Percentiles rank a stretch among this genome's conserved stretches.
Conservation (phyloP, 2,888 invertebrate species). For the Sinodicranocentrus sp. region DNA sequence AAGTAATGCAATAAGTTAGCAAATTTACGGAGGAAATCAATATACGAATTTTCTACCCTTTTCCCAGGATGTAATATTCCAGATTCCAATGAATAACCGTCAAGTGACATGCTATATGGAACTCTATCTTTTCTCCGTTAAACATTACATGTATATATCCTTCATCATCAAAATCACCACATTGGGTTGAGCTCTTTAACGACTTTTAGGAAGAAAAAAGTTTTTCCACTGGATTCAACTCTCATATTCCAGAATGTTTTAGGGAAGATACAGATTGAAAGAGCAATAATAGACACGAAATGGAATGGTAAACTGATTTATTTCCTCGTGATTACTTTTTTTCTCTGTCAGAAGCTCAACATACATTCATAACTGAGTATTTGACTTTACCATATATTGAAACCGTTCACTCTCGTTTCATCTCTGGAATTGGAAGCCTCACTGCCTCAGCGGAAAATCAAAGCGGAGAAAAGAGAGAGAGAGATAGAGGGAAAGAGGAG, state of each 20-base stretch:
- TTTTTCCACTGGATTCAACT: too few species aligned
- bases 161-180: too few species aligned
- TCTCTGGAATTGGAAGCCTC: too few species aligned
- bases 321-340: constrained; percentile 71
- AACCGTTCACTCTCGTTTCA: too few species aligned
- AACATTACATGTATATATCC: too few species aligned
- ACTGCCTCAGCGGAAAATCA: too few species aligned
- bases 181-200: too few species aligned
- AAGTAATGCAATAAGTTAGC: constrained; percentile 64
- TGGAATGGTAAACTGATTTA: constrained; percentile 75
- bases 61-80: too few species aligned
- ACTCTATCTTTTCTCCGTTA: too few species aligned
- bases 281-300: constrained; percentile 65
- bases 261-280: constrained; percentile 36
- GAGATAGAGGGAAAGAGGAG: neutral
- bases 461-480: constrained; percentile 20
- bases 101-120: neutral
- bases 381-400: too few species aligned
- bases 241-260: too few species aligned
- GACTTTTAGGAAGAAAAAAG: too few species aligned
- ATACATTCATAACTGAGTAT: neutral
- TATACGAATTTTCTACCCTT: constrained; percentile 48
- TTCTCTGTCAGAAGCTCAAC: constrained; percentile 30
- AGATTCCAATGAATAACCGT: neutral
- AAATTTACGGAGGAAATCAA: constrained; percentile 65